Base-by-base conservation (phyloP, 1,140 invertebrate species). In the Brachionus koreanus region DNA sequence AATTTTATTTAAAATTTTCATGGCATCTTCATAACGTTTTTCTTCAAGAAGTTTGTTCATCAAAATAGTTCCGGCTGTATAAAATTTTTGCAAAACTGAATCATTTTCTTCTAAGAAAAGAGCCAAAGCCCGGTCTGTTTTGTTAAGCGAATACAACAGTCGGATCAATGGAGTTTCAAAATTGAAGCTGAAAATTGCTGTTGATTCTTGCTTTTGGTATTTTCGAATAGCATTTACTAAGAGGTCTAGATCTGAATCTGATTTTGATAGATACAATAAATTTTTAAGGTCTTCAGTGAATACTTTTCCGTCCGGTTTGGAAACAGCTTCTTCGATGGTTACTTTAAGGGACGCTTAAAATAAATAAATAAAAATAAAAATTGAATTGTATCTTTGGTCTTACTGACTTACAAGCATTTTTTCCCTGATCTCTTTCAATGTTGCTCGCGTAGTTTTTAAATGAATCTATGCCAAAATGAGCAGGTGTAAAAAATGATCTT, bases 41-140 rank as follows among this genome's bases (percentile, higher is more conserved):
- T 79, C 76, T 35, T 79, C 76, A 13, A 79, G n/a, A n/a, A 79
- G 29, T 25, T 79, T 79, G 23, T 79, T 79, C 49, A 79, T 61
- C 3, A 79, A 65, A 57, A 79, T 79, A 61, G 37, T 39, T 37
- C 76, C 76, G 37, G 76, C 33, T 79, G 49, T 79, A 25, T 37
- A 61, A 37, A 42, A 42, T 25, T 29, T 57, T 42, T 63, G 9
- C 33, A 79, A 63, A 49, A 79, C 39, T 9, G 46, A 13, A 12
- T 79, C 61, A 61, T 79, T 57, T 57, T 61, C 76, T 7, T 79
- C 29, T n/a, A 79, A 43, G 33, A 79, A 79, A 19, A 79, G n/a
- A 2, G 7, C 19, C 37, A 79, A 65, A 61, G 76, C 76, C 13
- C 39, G 35, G 39, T 79, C 76, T 5, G 76, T 79, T 65, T 79